Evolutionary conservation across 2,113 vertebrate genomes (phyloP), one percentile per base, ranked within the genome.

Genomic region (Crocuta crocuta): DNA sequence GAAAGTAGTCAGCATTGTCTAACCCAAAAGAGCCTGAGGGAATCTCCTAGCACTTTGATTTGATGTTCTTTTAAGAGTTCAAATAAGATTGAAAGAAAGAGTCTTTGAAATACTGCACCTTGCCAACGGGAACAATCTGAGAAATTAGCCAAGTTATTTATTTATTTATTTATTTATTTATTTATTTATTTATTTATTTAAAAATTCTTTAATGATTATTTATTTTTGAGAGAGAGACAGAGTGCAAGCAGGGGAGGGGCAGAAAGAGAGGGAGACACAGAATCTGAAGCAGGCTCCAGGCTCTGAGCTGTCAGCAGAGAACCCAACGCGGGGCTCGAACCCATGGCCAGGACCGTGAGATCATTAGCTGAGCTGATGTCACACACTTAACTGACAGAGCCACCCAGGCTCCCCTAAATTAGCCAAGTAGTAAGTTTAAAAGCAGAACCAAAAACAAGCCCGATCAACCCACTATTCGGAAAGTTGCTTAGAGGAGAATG

Each of bases 11-110:
- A 73, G 65, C 13, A 23, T 61, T 95, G 28, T 80, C 53, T 45
- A 79, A 85, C 82, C 65, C n/a, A 65, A 92, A 84, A 95, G 13
- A 84, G 63, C 70, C 85, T 48, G 45, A 90, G 80, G 55, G 35
- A 71, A 65, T 31, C 63, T 66, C 79, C 55, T 15, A 80, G 66
- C 33, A 48, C 31, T 66, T 95, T 89, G 28, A 39, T 79, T 73
- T 79, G 24, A 90, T 68, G 10, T 76, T 55, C 84, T 89, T 90
- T 95, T 28, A 84, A 85, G 65, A 90, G 71, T 48, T 33, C 73
- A 95, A 85, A 35, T 65, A 80, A 97, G 45, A 89, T 13, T 33
- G 43, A 2, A 4, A 26, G 43, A 39, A 92, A 65, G 10, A 76
- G 5, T 33, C 61, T 79, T 89, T 33, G 70, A 79, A 65, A 35